Evolutionary conservation across 1,140 invertebrate species (phyloP).

Genomic region (Drosophila suzukii): DNA sequence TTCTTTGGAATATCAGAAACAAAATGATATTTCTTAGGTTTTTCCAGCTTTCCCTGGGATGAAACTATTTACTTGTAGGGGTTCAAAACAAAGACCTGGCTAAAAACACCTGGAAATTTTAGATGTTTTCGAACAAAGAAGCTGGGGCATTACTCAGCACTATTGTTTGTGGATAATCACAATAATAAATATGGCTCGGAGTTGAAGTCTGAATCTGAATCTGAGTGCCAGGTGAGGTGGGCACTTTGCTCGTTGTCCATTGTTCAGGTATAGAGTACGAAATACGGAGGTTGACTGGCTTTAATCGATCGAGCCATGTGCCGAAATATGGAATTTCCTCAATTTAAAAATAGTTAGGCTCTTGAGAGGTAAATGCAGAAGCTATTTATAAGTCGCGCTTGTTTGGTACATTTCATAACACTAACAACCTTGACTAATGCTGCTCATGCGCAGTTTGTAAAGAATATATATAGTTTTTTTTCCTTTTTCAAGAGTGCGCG

Average conservation of each 20-base stretch:
- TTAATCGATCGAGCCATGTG: constrained; percentile 63
- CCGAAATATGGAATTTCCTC: constrained; percentile 75
- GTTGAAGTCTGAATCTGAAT: not conserved
- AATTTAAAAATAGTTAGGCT: constrained; percentile 68
- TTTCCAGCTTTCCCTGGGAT: not conserved
- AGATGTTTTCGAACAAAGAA: constrained; percentile 21
- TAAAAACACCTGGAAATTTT: not conserved
- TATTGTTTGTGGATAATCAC: constrained; percentile 39
- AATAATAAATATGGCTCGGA: constrained; percentile 33
- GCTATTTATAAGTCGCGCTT: constrained; percentile 58
- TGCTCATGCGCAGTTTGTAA: constrained; percentile 67
- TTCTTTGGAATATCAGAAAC: not conserved
- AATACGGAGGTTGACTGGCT: constrained; percentile 15
- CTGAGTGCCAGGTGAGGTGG: not conserved
- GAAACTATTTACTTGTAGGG: not conserved
- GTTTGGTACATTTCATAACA: constrained; percentile 64
- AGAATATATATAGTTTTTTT: constrained; percentile 56
- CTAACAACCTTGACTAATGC: constrained; percentile 77
- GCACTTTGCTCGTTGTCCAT: constrained; percentile 13
- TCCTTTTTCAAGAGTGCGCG: constrained; percentile 49
- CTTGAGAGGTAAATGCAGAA: constrained; percentile 45
- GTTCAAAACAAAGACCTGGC: constrained; percentile 24
- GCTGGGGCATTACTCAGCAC: constrained; percentile 49
- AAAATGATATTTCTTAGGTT: not conserved
- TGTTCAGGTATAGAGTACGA: not conserved